These are phyloP conservation scores for Valencia hispanica DNA, from an alignment of 2,797 vertebrate species.

Conservation along the genomic window DNA sequence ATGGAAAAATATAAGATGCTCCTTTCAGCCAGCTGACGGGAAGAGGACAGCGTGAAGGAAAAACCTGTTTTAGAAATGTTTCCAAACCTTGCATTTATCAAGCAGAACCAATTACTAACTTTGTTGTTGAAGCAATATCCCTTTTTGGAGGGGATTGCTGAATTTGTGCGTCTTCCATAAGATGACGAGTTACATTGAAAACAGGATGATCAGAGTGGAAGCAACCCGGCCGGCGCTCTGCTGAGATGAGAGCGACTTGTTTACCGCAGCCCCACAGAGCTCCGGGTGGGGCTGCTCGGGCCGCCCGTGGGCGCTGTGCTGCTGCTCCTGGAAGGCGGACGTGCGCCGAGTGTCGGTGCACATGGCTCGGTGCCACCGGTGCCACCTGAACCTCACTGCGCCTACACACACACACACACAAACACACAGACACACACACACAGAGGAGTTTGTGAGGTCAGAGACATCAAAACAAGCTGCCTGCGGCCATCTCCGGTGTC, in stretches of 20 bases:
- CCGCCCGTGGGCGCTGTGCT: constrained; percentile 64
- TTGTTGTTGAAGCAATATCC: too few relatives aligned
- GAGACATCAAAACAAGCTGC: constrained; percentile 67
- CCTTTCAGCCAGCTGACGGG: neutral
- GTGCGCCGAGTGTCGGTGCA: constrained; percentile 73
- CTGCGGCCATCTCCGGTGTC: constrained; percentile 59
- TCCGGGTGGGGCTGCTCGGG: constrained; percentile 72
- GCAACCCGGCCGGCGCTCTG: neutral
- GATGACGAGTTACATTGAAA: neutral
- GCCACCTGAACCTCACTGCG: constrained; percentile 69
- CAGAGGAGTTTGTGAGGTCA: constrained; percentile 56
- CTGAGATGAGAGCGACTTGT: constrained; percentile 68
- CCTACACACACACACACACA: constrained; percentile 16
- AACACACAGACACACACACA: constrained; percentile 24
- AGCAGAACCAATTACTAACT: neutral
- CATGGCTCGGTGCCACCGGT: constrained; percentile 62
- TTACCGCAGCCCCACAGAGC: constrained; percentile 70
- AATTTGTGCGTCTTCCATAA: neutral
- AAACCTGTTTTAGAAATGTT: neutral
- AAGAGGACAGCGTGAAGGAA: neutral
- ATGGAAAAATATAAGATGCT: neutral
- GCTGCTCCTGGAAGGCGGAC: constrained; percentile 65
- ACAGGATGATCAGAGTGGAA: constrained; percentile 15
- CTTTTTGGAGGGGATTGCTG: neutral
- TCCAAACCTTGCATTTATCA: neutral